Conservation (phyloP, 2,113 vertebrate genomes). For the Dissostichus mawsoni region DNA sequence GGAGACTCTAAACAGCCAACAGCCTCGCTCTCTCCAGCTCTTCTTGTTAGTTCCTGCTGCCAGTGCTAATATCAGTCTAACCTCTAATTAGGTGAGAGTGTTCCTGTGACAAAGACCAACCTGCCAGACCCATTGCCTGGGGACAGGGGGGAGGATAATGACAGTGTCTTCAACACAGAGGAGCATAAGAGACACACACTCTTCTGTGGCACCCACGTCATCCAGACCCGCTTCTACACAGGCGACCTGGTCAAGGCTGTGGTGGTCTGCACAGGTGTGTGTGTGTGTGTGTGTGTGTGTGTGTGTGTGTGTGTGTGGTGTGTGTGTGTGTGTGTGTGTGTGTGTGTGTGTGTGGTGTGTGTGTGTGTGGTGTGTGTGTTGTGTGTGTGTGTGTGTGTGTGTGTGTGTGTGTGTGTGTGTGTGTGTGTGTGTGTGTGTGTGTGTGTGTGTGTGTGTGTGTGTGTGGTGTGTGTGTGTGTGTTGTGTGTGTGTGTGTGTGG, state of each 20-base stretch:
- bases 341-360: too few species aligned
- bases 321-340: too few species aligned
- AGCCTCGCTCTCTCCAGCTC: background rate
- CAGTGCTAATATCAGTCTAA: background rate
- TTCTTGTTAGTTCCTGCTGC: background rate
- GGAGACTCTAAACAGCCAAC: background rate
- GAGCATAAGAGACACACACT: conserved; percentile 94
- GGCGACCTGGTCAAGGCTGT: conserved; percentile 96
- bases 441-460: too few species aligned
- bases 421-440: too few species aligned
- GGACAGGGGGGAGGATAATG: conserved; percentile 80
- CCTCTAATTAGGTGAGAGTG: conserved; percentile 90
- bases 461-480: too few species aligned
- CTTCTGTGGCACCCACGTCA: conserved; percentile 96
- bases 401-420: too few species aligned
- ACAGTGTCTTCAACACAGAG: conserved; percentile 87
- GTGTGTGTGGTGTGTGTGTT: too few species aligned
- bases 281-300: background rate
- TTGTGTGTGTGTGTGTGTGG: too few species aligned
- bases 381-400: too few species aligned
- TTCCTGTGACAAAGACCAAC: conserved; percentile 98
- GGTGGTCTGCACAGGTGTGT: conserved; percentile 93
- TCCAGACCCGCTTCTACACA: conserved; percentile 97
- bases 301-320: background rate
- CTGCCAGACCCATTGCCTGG: conserved; percentile 89